phyloP scores from a whole-genome alignment of 2,797 vertebrate genomes.

The Melanotaenia pygmaea region DNA sequence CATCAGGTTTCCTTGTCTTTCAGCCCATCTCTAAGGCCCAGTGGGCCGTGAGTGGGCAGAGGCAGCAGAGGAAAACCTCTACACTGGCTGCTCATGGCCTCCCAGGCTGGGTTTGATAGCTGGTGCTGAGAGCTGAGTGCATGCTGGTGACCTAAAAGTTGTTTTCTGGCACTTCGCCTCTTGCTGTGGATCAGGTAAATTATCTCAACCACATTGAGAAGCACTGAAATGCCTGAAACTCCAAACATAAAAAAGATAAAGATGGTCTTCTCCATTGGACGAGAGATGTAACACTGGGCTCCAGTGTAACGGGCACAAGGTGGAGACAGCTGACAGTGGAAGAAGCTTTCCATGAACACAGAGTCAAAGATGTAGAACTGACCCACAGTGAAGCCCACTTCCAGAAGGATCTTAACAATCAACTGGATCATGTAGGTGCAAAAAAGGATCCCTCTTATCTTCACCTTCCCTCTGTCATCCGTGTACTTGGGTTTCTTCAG shows the following conservation, averaged over 20 bases:
- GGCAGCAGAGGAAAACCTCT: not conserved
- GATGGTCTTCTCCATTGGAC: not conserved
- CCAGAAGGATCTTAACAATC: constrained; percentile 86
- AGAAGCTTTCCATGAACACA: not conserved
- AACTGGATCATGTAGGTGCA: constrained; percentile 86
- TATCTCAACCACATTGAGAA: not conserved
- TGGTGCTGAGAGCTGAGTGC: not conserved
- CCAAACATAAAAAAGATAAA: not conserved
- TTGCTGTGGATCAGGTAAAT: not conserved
- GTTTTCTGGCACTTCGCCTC: not conserved
- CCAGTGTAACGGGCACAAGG: not conserved
- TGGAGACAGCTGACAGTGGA: not conserved
- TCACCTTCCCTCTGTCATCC: not conserved
- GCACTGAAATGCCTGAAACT: not conserved
- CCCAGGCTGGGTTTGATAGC: not conserved
- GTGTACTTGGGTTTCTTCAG: not conserved
- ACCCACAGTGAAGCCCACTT: constrained; percentile 83
- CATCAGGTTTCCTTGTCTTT: not conserved
- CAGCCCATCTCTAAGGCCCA: no score
- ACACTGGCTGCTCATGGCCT: not conserved
- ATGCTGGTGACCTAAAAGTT: not conserved
- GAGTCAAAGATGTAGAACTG: constrained; percentile 1
- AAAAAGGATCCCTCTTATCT: constrained; percentile 56
- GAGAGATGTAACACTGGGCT: constrained; percentile 1
- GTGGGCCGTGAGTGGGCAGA: not conserved